A percentile compares a stretch with the other conserved stretches of the same genome.
These are phyloP conservation scores for Microctenopoma lineatum DNA, from an alignment of 2,797 vertebrate genomes.

Conservation along the genomic window DNA sequence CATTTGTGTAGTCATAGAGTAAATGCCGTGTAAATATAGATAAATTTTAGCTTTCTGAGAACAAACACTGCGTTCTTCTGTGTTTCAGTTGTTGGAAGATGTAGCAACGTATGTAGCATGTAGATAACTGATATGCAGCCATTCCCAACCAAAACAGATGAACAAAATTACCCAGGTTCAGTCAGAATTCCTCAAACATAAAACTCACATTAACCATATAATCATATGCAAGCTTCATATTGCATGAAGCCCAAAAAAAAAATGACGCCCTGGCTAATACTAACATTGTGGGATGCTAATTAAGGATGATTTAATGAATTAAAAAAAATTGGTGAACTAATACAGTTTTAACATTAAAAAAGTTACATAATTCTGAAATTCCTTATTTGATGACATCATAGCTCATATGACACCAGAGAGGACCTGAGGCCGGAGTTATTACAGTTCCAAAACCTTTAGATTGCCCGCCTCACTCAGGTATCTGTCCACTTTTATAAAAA, in stretches of 20 bases:
- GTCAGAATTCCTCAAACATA: background rate
- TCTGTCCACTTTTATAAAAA: slow-evolving; percentile 32
- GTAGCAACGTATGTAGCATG: too few species aligned
- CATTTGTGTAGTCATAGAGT: too few species aligned
- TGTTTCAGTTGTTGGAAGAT: background rate
- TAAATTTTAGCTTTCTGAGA: background rate
- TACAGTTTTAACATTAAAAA: slow-evolving; percentile 28
- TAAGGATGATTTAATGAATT: slow-evolving; percentile 9
- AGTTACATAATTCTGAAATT: slow-evolving; percentile 62
- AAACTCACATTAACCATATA: background rate
- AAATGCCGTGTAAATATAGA: background rate
- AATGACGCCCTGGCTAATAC: slow-evolving; percentile 43
- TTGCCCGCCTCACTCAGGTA: slow-evolving; percentile 74
- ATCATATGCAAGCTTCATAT: slow-evolving; percentile 4
- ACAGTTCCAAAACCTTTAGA: slow-evolving; percentile 74
- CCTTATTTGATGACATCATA: slow-evolving; percentile 77
- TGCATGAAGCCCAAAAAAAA: background rate
- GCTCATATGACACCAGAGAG: slow-evolving; percentile 84
- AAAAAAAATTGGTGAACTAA: slow-evolving; percentile 34
- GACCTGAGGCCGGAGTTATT: slow-evolving; percentile 73
- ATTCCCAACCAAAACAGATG: too few species aligned
- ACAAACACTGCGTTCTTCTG: slow-evolving; percentile 1
- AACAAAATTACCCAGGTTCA: background rate
- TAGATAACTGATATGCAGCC: too few species aligned
- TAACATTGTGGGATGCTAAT: slow-evolving; percentile 38